Conservation (phyloP, 2,888 invertebrate species). For the Chrysolina americana region DNA sequence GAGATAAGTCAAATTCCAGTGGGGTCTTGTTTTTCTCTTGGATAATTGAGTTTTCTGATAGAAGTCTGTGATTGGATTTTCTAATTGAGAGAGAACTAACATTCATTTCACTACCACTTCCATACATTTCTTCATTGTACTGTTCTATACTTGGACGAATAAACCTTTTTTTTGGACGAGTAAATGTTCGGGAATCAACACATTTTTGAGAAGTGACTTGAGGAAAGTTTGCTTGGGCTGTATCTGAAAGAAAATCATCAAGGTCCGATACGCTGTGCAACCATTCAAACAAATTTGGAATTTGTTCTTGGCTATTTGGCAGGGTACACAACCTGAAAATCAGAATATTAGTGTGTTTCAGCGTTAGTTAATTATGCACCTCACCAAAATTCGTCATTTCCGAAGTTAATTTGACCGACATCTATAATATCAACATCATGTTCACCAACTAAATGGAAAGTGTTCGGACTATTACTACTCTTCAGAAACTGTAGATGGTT, state of each 20-base stretch:
- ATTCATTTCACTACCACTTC: constrained; percentile 44
- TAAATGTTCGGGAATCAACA: constrained; percentile 80
- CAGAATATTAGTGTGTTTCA: background rate
- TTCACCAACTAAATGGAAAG: constrained; percentile 22
- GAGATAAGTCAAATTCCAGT: constrained; percentile 65
- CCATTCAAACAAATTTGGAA: constrained; percentile 48
- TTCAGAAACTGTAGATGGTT: constrained; percentile 49
- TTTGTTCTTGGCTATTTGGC: constrained; percentile 27
- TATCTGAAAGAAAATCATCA: background rate
- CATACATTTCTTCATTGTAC: constrained; percentile 60
- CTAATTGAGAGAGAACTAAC: constrained; percentile 21
- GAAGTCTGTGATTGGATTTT: constrained; percentile 26
- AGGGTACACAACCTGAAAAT: constrained; percentile 51
- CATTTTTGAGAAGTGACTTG: constrained; percentile 64
- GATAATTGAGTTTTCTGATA: constrained; percentile 36
- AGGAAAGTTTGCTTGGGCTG: background rate
- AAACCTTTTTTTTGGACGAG: constrained; percentile 76
- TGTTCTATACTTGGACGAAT: constrained; percentile 76
- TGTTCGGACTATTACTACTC: constrained; percentile 35
- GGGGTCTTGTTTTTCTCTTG: constrained; percentile 53
- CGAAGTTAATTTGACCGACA: constrained; percentile 73
- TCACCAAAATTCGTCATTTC: constrained; percentile 76
- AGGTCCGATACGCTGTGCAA: constrained; percentile 18
- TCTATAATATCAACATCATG: constrained; percentile 69
- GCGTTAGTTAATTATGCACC: constrained; percentile 50